Percentiles rank a stretch among this genome's conserved stretches.
These are phyloP conservation scores for Papilio protenor DNA, from an alignment of 2,888 invertebrate species.

Conservation along the genomic window DNA sequence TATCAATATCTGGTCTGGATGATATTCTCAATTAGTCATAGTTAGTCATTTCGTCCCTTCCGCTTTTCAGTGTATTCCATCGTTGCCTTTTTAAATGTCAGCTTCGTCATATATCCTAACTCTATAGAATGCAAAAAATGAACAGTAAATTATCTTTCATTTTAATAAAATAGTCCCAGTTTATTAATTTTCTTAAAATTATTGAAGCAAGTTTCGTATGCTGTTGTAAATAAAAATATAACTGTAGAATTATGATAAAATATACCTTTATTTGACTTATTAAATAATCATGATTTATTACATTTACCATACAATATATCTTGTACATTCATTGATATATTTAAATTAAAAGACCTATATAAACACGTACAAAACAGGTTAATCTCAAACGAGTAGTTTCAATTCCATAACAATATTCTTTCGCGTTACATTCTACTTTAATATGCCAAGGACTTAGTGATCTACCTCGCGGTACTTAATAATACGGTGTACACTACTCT, in stretches of 20 bases:
- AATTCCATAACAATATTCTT: conserved; percentile 33
- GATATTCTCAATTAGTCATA: no score
- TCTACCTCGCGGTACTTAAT: conserved; percentile 40
- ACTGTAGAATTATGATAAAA: no score
- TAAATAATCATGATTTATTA: not conserved
- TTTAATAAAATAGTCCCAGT: no score
- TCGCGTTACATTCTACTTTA: conserved; percentile 26
- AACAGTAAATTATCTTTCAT: no score
- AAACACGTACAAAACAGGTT: conserved; percentile 6
- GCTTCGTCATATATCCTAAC: not conserved
- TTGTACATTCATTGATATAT: not conserved
- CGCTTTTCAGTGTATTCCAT: not conserved
- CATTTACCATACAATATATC: not conserved
- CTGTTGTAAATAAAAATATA: no score
- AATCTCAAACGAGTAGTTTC: conserved; percentile 10
- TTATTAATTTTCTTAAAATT: no score
- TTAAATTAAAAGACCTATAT: not conserved
- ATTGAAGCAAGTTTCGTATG: no score
- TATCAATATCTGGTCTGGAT: no score
- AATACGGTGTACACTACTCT: conserved; percentile 27
- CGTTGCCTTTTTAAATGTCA: not conserved
- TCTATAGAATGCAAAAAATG: no score
- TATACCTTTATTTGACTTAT: not conserved
- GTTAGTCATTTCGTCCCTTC: not conserved
- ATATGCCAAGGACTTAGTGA: conserved; percentile 42